phyloP scores from a whole-genome alignment of 2,113 vertebrate species.

The Dunckerocampus dactyliophorus region DNA sequence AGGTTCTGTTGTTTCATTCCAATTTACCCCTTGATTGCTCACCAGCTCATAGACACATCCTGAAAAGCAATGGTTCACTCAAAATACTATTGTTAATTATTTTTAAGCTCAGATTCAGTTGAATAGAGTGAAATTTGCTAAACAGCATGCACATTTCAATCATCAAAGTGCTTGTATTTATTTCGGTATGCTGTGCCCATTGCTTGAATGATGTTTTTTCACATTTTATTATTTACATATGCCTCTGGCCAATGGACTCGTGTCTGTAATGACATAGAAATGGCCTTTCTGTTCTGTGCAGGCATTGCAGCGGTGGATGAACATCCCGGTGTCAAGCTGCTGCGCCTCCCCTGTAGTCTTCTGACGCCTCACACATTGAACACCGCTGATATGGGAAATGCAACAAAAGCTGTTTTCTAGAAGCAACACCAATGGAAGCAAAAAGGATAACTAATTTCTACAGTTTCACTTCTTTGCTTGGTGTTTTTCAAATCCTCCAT shows the following conservation, averaged over 20 bases:
- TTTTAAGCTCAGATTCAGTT: constrained; percentile 30
- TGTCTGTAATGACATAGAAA: too few species aligned
- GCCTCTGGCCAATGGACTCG: too few species aligned
- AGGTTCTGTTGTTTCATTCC: constrained; percentile 58
- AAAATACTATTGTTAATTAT: constrained; percentile 55
- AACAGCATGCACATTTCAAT: constrained; percentile 20
- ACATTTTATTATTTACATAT: too few species aligned
- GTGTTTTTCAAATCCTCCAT: constrained; percentile 52
- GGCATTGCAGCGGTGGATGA: too few species aligned
- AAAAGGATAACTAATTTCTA: constrained; percentile 40
- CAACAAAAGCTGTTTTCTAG: neutral
- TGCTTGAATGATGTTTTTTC: neutral
- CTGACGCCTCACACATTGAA: too few species aligned
- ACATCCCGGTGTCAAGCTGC: too few species aligned
- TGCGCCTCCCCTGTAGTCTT: neutral
- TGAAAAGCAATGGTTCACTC: constrained; percentile 32
- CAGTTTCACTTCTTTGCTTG: constrained; percentile 39
- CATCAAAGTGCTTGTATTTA: constrained; percentile 5
- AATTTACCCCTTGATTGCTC: constrained; percentile 64
- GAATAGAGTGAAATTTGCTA: constrained; percentile 25
- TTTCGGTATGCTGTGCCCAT: neutral
- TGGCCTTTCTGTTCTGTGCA: too few species aligned
- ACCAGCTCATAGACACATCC: constrained; percentile 42
- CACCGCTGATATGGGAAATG: neutral
- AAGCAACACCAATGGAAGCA: constrained; percentile 13